Evolutionary conservation across 2,113 vertebrate species (phyloP).

Genomic region (Arizona elegans): DNA sequence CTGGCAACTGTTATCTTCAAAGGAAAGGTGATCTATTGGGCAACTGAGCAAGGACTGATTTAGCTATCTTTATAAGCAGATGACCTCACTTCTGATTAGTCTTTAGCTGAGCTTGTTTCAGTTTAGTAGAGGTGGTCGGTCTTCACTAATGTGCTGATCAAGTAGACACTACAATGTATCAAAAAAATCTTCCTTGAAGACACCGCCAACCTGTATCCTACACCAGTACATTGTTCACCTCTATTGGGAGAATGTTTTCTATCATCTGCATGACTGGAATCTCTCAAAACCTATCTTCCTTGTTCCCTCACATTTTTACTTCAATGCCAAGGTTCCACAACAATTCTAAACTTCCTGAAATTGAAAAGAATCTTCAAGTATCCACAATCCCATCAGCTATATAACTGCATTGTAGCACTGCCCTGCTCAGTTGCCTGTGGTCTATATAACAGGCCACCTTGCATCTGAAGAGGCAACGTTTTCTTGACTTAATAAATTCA

Average conservation of each 20-base stretch:
- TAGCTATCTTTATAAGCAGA: background rate
- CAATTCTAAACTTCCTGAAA: background rate
- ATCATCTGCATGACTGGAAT: background rate
- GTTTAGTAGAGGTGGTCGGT: background rate
- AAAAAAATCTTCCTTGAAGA: background rate
- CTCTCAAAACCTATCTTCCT: background rate
- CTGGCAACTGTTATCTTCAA: background rate
- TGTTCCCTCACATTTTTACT: background rate
- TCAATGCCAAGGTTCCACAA: background rate
- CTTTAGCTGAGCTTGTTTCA: background rate
- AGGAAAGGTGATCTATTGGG: background rate
- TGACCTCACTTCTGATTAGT: background rate
- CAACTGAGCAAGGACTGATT: background rate
- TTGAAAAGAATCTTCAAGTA: background rate
- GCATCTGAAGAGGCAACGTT: background rate
- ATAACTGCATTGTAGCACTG: background rate
- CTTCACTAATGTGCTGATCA: background rate
- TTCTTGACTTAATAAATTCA: background rate
- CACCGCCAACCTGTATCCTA: background rate
- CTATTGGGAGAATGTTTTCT: background rate
- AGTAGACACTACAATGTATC: background rate
- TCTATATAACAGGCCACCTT: background rate
- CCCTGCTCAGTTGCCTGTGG: background rate
- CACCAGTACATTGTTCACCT: background rate
- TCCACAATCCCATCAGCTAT: background rate